Evolutionary conservation across 2,113 vertebrate genomes (phyloP).

Genomic region (Myotis lucifugus): DNA sequence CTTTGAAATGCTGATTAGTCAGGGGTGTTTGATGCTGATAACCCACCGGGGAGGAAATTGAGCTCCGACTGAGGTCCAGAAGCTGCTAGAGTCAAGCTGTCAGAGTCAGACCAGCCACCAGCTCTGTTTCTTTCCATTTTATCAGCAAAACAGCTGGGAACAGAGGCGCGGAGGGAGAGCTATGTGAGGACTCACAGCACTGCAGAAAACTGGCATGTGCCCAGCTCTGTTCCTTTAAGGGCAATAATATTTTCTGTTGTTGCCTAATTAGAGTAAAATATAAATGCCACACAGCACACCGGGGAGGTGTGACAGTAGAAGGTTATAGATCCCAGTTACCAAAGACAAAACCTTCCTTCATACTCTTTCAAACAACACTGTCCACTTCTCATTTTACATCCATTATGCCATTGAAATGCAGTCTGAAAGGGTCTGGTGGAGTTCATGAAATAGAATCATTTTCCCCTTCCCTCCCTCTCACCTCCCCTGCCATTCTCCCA

Average conservation of each 20-base stretch:
- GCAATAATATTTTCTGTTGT: slow-evolving; percentile 11
- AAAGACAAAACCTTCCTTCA: background rate
- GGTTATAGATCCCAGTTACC: background rate
- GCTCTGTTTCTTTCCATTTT: background rate
- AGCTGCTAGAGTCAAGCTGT: slow-evolving; percentile 52
- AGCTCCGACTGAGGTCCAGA: slow-evolving; percentile 27
- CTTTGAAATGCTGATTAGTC: slow-evolving; percentile 72
- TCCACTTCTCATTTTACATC: background rate
- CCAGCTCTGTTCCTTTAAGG: background rate
- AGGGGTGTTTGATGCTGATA: slow-evolving; percentile 73
- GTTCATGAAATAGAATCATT: background rate
- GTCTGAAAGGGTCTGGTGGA: background rate
- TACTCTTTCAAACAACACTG: background rate
- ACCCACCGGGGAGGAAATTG: slow-evolving; percentile 56
- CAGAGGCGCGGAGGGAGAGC: background rate
- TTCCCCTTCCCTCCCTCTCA: background rate
- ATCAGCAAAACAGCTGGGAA: slow-evolving; percentile 48
- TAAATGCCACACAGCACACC: slow-evolving; percentile 7
- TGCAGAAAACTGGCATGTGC: background rate
- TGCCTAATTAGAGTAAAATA: slow-evolving; percentile 29
- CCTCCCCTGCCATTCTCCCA: background rate
- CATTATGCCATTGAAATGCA: background rate
- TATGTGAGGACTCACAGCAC: background rate
- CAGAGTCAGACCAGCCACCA: background rate
- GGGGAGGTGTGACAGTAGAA: background rate